Conservation (phyloP, 2,797 vertebrate genomes). For the Hippopotamyrus pictus region DNA sequence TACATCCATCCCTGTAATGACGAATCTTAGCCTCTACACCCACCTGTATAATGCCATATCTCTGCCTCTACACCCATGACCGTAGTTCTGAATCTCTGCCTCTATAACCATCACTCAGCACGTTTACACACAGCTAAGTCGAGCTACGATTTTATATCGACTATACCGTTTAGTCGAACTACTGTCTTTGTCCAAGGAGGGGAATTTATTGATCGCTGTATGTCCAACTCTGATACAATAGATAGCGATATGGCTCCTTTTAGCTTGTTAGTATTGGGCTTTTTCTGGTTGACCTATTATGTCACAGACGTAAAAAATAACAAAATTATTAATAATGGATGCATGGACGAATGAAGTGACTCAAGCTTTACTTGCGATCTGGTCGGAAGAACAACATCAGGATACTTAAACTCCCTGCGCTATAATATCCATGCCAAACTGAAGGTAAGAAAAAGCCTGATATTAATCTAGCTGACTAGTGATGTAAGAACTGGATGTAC, state of each 20-base stretch:
- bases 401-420: background rate
- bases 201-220: background rate
- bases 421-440: background rate
- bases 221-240: background rate
- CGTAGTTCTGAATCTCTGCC: background rate
- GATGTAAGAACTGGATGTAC: background rate
- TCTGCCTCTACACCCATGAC: background rate
- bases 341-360: background rate
- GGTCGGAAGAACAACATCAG: background rate
- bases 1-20: background rate
- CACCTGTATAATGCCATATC: background rate
- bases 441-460: background rate
- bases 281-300: background rate
- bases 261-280: background rate
- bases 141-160: background rate
- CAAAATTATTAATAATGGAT: background rate
- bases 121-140: no score
- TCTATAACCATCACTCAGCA: background rate
- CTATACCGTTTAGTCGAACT: background rate
- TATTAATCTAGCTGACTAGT: background rate
- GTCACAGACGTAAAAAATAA: background rate
- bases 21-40: background rate
- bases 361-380: background rate
- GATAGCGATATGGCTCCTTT: background rate
- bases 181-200: background rate